Evolutionary conservation across 2,888 invertebrate species (phyloP), one percentile per base, ranked within the genome.

Genomic region (Platerodrilus igneus): DNA sequence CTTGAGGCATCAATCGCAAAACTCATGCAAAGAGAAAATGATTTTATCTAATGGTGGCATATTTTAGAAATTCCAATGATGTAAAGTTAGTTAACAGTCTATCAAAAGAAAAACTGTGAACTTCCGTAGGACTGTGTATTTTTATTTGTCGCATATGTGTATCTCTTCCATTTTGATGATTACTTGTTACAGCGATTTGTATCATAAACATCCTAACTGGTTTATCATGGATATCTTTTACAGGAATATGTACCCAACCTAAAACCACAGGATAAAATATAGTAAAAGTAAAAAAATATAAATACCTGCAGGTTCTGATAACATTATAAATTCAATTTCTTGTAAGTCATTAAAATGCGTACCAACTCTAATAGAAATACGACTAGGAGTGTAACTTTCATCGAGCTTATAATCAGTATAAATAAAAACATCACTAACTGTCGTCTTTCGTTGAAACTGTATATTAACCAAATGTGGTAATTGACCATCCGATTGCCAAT

Each of bases 401-500:
- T 99, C 99, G 21, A 95, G 71, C 69, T 97, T 99, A 66, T 89
- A 99, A 67, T 99, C 97, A 0, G 95, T 91, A 64, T 94, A 99
- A 46, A 99, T 86, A 64, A 91, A 94, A 50, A 99, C 87, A 68
- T 95, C 92, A 30, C 88, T 85, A 6, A 99, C 86, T 49, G 92
- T 91, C 1, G 93, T 97, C 70, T 96, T 96, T 48, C 87, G 78
- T 59, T 89, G 84, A 64, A 97, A 97, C 61, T 96, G 94, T 49
- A 99, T 91, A 62, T 96, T 97, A 0, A 99, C 93, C 48, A 96
- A 73, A 69, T 99, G 99, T 2, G 99, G 99, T 46, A 99, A 76
- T 53, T 96, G 96, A 0, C 99, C 99, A 69, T 99, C 99, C 0
- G 96, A 97, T 66, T 99, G 99, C 99, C 99, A 99, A 66, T 96